phyloP scores from a whole-genome alignment of 2,888 invertebrate species.

The Nomada ruficornis region DNA sequence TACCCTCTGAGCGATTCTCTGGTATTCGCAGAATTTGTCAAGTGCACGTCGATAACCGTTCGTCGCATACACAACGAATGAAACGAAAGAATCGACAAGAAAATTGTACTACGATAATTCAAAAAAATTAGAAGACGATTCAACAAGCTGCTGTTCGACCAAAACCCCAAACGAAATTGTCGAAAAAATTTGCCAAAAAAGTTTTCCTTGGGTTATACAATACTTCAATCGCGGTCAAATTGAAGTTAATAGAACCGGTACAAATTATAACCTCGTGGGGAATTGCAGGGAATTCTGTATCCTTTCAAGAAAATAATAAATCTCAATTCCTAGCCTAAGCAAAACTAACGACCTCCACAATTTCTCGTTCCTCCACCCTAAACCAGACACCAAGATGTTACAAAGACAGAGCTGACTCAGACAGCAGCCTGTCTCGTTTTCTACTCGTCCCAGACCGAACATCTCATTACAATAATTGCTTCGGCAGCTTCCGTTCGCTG shows the following conservation, averaged over 20 bases:
- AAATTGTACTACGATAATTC: no score
- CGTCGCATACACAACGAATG: neutral
- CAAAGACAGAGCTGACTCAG: slow-evolving; percentile 64
- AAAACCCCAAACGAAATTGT: no score
- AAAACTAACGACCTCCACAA: neutral
- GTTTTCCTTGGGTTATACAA: no score
- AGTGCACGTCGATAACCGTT: neutral
- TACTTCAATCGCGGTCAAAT: no score
- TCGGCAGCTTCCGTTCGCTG: slow-evolving; percentile 60
- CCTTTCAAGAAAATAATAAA: neutral
- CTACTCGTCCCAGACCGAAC: slow-evolving; percentile 57
- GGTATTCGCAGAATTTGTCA: slow-evolving; percentile 13
- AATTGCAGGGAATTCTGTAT: no score
- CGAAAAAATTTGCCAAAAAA: no score
- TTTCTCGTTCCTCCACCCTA: neutral
- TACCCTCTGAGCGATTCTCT: neutral
- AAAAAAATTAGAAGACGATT: no score
- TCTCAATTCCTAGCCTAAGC: neutral
- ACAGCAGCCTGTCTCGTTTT: slow-evolving; percentile 35
- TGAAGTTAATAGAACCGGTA: no score
- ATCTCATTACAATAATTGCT: slow-evolving; percentile 77
- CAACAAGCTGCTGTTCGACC: no score
- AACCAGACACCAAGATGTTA: slow-evolving; percentile 14
- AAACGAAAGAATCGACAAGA: neutral
- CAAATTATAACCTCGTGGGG: no score